Evolutionary conservation across 2,797 vertebrate species (phyloP).

Genomic region (Leptodactylus fallax): DNA sequence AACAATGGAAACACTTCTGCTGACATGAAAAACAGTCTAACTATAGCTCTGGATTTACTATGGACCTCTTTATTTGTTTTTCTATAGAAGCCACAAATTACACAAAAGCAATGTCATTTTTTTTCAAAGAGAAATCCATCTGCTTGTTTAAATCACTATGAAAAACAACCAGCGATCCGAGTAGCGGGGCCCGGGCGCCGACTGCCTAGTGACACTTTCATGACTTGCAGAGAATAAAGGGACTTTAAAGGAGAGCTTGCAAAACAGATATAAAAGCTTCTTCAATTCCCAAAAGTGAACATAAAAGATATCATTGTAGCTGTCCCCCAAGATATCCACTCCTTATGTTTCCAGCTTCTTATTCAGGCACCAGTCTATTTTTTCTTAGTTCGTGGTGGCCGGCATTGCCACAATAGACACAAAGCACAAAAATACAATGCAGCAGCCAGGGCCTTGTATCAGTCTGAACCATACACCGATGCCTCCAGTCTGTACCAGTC

Average conservation of each 20-base stretch:
- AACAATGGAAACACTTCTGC: constrained; percentile 45
- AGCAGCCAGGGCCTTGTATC: no score
- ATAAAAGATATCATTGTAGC: not conserved
- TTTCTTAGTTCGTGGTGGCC: no score
- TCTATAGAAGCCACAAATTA: constrained; percentile 40
- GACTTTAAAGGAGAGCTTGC: not conserved
- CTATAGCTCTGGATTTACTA: constrained; percentile 43
- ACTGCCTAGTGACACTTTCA: not conserved
- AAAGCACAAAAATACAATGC: no score
- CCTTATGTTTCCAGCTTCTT: not conserved
- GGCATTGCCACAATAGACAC: no score
- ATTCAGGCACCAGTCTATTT: no score
- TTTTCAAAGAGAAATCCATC: constrained; percentile 6
- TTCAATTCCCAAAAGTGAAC: not conserved
- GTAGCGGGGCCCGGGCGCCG: not conserved
- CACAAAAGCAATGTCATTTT: not conserved
- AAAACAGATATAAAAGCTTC: not conserved
- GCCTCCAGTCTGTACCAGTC: no score
- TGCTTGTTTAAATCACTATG: constrained; percentile 25
- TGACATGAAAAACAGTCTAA: constrained; percentile 19
- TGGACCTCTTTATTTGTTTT: constrained; percentile 36
- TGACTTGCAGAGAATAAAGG: not conserved
- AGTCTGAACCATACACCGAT: no score
- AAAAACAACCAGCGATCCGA: not conserved
- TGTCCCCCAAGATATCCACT: not conserved